Conservation (phyloP, 2,888 invertebrate species). For the Archips xylosteana region DNA sequence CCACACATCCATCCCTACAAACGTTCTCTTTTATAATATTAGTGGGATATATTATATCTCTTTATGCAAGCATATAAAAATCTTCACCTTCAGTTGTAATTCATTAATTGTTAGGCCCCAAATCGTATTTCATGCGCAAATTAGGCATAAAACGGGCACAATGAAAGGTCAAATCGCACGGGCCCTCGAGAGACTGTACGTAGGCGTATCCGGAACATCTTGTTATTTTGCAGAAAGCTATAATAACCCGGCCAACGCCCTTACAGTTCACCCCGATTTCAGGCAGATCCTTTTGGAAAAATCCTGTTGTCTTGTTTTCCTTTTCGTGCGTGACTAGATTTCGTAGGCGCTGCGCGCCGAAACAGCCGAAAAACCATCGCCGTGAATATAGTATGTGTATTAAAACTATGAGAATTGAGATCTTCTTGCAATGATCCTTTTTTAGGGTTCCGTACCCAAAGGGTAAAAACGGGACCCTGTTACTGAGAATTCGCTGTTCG, state of each 20-base stretch:
- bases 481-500: too few relatives aligned
- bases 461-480: too few relatives aligned
- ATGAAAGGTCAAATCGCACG: neutral
- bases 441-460: too few relatives aligned
- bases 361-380: conserved; percentile 18
- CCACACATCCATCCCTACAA: too few relatives aligned
- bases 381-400: neutral
- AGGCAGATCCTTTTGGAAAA: conserved; percentile 26
- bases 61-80: too few relatives aligned
- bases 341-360: conserved; percentile 21
- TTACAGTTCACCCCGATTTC: conserved; percentile 25
- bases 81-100: neutral
- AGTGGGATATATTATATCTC: too few relatives aligned
- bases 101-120: neutral
- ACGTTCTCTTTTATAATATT: too few relatives aligned
- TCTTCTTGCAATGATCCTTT: too few relatives aligned
- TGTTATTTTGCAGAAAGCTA: conserved; percentile 34
- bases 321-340: conserved; percentile 37
- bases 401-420: too few relatives aligned
- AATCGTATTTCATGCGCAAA: neutral
- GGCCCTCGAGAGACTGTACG: conserved; percentile 3
- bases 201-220: conserved; percentile 28
- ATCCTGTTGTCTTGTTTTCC: conserved; percentile 28
- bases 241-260: conserved; percentile 35
- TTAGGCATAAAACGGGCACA: neutral